These are phyloP conservation scores for Sparidentex hasta DNA, from an alignment of 2,797 vertebrate genomes.

Conservation along the genomic window DNA sequence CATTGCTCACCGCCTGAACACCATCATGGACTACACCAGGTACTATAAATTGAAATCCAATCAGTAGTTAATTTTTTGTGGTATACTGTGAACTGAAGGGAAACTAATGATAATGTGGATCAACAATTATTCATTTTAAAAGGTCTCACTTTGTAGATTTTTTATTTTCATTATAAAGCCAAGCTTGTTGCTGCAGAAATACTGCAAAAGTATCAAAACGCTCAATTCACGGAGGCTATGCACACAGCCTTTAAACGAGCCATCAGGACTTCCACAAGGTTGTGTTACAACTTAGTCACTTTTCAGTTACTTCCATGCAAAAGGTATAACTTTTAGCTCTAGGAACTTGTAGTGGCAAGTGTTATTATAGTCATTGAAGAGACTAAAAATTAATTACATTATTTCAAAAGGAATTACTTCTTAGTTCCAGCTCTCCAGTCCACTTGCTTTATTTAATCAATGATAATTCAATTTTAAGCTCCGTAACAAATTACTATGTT, in stretches of 20 bases:
- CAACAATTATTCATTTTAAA: neutral
- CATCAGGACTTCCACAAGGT: too few relatives aligned
- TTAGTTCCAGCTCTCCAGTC: neutral
- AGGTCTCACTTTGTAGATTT: too few relatives aligned
- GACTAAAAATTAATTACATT: neutral
- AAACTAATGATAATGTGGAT: neutral
- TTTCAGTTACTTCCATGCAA: neutral
- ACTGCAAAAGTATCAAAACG: too few relatives aligned
- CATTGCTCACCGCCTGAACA: conserved; percentile 93
- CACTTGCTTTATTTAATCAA: neutral
- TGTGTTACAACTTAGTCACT: neutral
- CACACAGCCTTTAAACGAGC: too few relatives aligned
- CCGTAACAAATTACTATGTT: neutral
- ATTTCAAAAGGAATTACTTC: neutral
- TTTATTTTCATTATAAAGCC: too few relatives aligned
- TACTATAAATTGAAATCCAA: conserved; percentile 54
- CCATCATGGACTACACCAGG: conserved; percentile 94
- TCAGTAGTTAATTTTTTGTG: neutral
- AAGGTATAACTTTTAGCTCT: neutral
- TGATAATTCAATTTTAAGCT: too few relatives aligned
- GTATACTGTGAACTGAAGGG: neutral
- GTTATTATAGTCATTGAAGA: neutral
- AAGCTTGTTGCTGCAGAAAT: too few relatives aligned
- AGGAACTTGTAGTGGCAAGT: neutral
- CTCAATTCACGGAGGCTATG: too few relatives aligned